These are phyloP conservation scores for Poeciliopsis gracilis DNA, from an alignment of 2,797 vertebrate genomes.

Conservation along the genomic window DNA sequence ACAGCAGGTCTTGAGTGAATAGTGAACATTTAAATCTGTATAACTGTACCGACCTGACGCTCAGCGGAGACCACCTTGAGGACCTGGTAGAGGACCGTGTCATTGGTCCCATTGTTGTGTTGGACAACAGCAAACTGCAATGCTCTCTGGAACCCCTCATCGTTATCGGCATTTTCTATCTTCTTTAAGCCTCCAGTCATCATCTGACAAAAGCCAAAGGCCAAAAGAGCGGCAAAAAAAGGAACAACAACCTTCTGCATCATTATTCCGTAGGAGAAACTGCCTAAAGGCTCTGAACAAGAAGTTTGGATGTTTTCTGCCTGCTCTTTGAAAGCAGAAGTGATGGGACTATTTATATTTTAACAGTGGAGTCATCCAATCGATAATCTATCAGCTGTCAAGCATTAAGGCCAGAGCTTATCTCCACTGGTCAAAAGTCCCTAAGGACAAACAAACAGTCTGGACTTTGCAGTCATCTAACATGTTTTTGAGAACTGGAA, in stretches of 20 bases:
- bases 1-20: background rate
- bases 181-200: background rate
- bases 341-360: background rate
- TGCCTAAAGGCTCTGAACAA: background rate
- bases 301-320: too few species aligned
- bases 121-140: constrained; percentile 14
- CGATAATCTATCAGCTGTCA: background rate
- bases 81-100: background rate
- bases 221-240: constrained; percentile 3
- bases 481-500: background rate
- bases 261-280: background rate
- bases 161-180: background rate
- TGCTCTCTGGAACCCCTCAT: constrained; percentile 6
- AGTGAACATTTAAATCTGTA: background rate
- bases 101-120: constrained; percentile 5
- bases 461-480: background rate
- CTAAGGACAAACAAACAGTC: background rate
- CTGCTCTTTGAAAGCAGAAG: background rate
- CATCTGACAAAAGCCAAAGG: background rate
- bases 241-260: constrained; percentile 9
- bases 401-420: background rate
- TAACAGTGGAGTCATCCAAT: background rate
- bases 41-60: background rate
- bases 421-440: background rate
- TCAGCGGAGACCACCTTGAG: background rate